Conservation (phyloP, 1,140 invertebrate species). For the Drosophila insularis region DNA sequence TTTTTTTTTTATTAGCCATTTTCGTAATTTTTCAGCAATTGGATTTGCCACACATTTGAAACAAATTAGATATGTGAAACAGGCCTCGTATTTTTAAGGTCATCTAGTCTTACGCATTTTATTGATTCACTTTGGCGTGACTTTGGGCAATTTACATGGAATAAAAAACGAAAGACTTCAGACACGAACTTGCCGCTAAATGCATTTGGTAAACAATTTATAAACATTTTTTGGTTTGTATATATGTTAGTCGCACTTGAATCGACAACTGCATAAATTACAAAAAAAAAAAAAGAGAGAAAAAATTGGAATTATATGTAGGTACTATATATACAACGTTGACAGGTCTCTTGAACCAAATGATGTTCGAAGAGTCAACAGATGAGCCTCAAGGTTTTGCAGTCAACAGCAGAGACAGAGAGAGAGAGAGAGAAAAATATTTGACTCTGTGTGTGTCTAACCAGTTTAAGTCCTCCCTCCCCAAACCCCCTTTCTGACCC, state of each 20-base stretch:
- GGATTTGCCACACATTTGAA: not conserved
- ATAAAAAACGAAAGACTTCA: conserved; percentile 59
- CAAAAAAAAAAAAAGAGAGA: conserved; percentile 18
- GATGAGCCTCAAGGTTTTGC: conserved; percentile 67
- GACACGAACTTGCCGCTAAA: conserved; percentile 53
- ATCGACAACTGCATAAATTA: conserved; percentile 49
- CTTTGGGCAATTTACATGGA: conserved; percentile 52
- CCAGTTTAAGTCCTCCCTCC: conserved; percentile 50
- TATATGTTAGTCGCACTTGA: conserved; percentile 27
- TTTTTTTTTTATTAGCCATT: not conserved
- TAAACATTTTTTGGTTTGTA: conserved; percentile 41
- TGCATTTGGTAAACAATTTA: conserved; percentile 28
- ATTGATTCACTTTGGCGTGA: conserved; percentile 37
- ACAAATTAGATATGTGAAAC: conserved; percentile 10
- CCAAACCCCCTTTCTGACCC: conserved; percentile 14
- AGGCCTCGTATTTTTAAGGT: conserved; percentile 13
- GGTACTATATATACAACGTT: conserved; percentile 23
- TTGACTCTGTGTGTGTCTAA: conserved; percentile 52
- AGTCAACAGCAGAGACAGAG: conserved; percentile 16
- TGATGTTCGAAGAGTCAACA: conserved; percentile 65
- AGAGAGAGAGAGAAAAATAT: not conserved
- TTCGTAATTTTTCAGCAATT: conserved; percentile 1
- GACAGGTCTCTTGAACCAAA: conserved; percentile 34
- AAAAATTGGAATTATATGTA: conserved; percentile 26
- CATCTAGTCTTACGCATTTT: conserved; percentile 21